phyloP scores from a whole-genome alignment of 2,113 vertebrate species.

The Benitochromis conjunctus region DNA sequence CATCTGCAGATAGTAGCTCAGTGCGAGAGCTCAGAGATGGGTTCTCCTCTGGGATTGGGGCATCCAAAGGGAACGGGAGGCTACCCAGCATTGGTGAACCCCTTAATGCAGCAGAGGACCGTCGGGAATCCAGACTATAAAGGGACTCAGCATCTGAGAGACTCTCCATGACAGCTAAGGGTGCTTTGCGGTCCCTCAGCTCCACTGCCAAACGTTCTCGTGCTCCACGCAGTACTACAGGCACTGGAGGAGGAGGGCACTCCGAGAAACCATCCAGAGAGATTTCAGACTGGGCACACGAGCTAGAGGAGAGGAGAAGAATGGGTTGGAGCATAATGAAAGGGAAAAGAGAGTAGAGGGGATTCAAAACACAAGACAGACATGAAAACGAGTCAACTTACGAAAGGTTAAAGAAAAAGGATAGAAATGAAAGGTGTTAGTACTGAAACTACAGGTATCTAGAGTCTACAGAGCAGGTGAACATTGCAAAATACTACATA shows the following conservation, averaged over 20 bases:
- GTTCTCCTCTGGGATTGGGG: slow-evolving; percentile 93
- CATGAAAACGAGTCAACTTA: slow-evolving; percentile 2
- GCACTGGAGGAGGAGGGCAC: slow-evolving; percentile 87
- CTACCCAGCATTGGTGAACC: slow-evolving; percentile 92
- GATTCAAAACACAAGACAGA: slow-evolving; percentile 31
- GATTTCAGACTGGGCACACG: slow-evolving; percentile 93
- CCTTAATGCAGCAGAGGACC: slow-evolving; percentile 90
- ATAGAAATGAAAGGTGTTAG: slow-evolving; percentile 5
- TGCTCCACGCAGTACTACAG: slow-evolving; percentile 90
- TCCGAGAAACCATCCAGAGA: slow-evolving; percentile 95
- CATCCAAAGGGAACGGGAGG: slow-evolving; percentile 91
- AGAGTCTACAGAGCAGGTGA: slow-evolving; percentile 4
- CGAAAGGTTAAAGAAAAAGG: not conserved
- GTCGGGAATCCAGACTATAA: slow-evolving; percentile 94
- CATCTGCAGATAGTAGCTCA: slow-evolving; percentile 89
- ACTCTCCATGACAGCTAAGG: slow-evolving; percentile 95
- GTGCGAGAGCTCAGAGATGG: slow-evolving; percentile 96
- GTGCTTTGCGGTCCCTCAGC: slow-evolving; percentile 89
- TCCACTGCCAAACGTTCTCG: slow-evolving; percentile 89
- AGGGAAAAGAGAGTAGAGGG: slow-evolving; percentile 3
- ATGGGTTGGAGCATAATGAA: slow-evolving; percentile 38
- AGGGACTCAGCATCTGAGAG: slow-evolving; percentile 95
- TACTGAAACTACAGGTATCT: not conserved
- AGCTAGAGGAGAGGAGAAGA: slow-evolving; percentile 73
- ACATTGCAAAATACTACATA: not conserved